A percentile compares a stretch with the other conserved stretches of the same genome.
Evolutionary conservation across 2,888 invertebrate genomes (phyloP).

Genomic region (Conops quadrifasciatus): DNA sequence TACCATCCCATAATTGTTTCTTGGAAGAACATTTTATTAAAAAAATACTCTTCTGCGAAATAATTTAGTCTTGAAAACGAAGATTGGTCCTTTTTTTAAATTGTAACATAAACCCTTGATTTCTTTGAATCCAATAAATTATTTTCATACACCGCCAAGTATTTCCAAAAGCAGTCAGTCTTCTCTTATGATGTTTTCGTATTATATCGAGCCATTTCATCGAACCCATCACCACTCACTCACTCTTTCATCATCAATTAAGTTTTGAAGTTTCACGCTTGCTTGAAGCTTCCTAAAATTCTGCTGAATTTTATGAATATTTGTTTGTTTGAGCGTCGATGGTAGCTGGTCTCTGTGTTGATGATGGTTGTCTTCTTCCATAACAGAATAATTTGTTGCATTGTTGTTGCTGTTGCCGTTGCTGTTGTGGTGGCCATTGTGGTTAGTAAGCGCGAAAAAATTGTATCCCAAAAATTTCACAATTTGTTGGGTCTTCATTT

Average conservation of each 20-base stretch:
- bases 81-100: too few relatives aligned
- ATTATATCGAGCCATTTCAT: neutral
- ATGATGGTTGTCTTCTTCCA: neutral
- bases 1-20: too few relatives aligned
- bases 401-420: neutral
- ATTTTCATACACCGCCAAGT: neutral
- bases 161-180: neutral
- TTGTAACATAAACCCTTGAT: neutral
- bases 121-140: constrained; percentile 2
- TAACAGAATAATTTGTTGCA: constrained; percentile 3
- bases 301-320: neutral
- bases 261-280: constrained; percentile 6
- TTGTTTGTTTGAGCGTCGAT: neutral
- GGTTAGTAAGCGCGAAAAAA: too few relatives aligned
- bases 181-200: neutral
- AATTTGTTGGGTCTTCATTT: constrained; percentile 13
- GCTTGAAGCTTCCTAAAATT: constrained; percentile 22
- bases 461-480: neutral
- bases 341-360: neutral
- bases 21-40: too few relatives aligned
- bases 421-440: neutral
- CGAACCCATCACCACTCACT: neutral
- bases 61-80: too few relatives aligned
- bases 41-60: too few relatives aligned
- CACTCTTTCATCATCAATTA: constrained; percentile 4